Evolutionary conservation across 1,140 invertebrate species (phyloP), one percentile per base, ranked within the genome.

Genomic region (Cheumatopsyche charites): DNA sequence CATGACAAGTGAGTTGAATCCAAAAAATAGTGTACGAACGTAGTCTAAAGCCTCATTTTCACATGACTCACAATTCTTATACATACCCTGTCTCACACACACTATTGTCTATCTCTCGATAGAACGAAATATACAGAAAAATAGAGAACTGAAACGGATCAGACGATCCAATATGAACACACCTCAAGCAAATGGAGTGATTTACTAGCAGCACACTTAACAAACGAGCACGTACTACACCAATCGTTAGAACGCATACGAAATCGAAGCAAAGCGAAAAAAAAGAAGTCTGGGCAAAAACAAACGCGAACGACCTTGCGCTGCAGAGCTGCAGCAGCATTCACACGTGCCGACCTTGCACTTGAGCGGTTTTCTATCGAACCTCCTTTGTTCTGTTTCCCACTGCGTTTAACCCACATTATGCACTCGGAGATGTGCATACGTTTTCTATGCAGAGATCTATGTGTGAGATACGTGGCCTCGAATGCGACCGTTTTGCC

Each of bases 381-480:
- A 58, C 19, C 29, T 25, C 23, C 23, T 25, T 58, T 58, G 55
- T 58, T 23, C 55, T 26, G 55, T 58, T 58, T 58, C 55, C 55
- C 55, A 58, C 23, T 58, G 23, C 55, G 21, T 21, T 58, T 58
- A 58, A 58, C 55, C 55, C 55, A 58, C 55, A 58, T 58, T 52
- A 36, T 36, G 29, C 29, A 36, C 29, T 36, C 29, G 29, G 9
- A 36, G 29, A 36, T n/a, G n/a, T n/a, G n/a, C n/a, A n/a, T n/a
- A n/a, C n/a, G 29, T 4, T 36, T 36, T 36, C 29, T 36, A 36
- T 4, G 3, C 9, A 9, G 29, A 36, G 29, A 36, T 36, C 29
- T 3, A 36, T 9, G 29, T n/a, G n/a, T n/a, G n/a, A n/a, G n/a
- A n/a, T n/a, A n/a, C n/a, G 29, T 36, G 29, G 9, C 29, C 29